Evolutionary conservation across 2,113 vertebrate species (phyloP).

Genomic region (Cephalopholis sonnerati): DNA sequence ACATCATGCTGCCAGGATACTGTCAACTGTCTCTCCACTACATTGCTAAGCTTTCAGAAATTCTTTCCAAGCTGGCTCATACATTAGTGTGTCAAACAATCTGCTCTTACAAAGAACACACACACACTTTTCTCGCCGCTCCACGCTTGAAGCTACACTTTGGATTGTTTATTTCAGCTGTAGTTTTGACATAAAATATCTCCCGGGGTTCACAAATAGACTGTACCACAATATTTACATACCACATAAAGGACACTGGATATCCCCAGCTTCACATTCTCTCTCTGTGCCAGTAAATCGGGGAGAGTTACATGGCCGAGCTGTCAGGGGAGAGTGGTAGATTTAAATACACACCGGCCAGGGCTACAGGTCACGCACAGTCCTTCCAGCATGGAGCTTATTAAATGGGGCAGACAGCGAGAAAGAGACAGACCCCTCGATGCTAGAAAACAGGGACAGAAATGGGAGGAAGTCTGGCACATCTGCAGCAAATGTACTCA

Average conservation of each 20-base stretch:
- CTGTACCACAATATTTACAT: constrained; percentile 68
- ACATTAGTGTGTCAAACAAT: constrained; percentile 47
- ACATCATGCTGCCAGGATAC: constrained; percentile 44
- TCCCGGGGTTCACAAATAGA: constrained; percentile 61
- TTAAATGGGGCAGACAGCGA: constrained; percentile 47
- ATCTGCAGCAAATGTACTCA: constrained; percentile 1
- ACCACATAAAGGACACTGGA: constrained; percentile 59
- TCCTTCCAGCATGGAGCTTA: constrained; percentile 35
- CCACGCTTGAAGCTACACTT: constrained; percentile 22
- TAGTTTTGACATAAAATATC: constrained; percentile 28
- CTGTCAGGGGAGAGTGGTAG: constrained; percentile 37
- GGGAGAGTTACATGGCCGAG: constrained; percentile 8
- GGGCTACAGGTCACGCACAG: constrained; percentile 49
- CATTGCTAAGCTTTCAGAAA: constrained; percentile 47
- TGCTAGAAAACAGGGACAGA: constrained; percentile 5
- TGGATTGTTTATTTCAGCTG: constrained; percentile 52
- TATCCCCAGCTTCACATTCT: constrained; percentile 37
- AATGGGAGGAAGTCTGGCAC: not conserved
- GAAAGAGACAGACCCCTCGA: constrained; percentile 24
- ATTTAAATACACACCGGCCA: constrained; percentile 62
- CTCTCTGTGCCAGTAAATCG: constrained; percentile 45
- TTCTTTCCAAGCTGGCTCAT: constrained; percentile 70
- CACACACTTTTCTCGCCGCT: constrained; percentile 3
- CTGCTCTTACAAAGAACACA: constrained; percentile 35
- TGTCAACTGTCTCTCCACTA: constrained; percentile 51